Evolutionary conservation across 2,888 invertebrate species (phyloP), one percentile per base, ranked within the genome.

Genomic region (Cosmorhoe ocellata): DNA sequence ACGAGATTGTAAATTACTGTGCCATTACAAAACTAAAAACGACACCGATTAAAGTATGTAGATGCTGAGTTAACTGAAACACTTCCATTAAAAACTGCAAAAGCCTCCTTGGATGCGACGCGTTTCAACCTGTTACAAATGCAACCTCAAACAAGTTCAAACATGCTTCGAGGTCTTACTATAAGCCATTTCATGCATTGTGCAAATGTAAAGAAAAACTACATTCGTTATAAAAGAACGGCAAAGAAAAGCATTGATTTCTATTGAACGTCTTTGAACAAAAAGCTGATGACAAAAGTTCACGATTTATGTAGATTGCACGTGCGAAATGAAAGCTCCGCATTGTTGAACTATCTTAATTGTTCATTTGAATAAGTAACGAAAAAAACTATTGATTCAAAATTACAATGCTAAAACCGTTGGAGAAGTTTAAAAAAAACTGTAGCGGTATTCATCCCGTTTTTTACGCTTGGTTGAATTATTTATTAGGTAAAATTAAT

Each of bases 121-220:
- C 65, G 85, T 83, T 66, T 5, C 71, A 81, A 85, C 87, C 81
- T 87, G 87, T 80, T 64, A 41, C 63, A 54, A 66, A 68, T 61
- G 58, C 11, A 53, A 59, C 54, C 63, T 61, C 58, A 32, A 48
- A 75, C 83, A 75, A 65, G 81, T 80, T 64, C 44, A 51, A 67
- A 80, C 83, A 63, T 63, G 84, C 64, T 53, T 64, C 66, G 36
- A 26, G 9, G 26, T 41, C 30, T 13, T 38, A 48, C 47, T 34
- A 41, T 32, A 57, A 56, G 46, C 51, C 49, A 53, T 59, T 58
- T 56, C 61, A 59, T 34, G 45, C 58, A 59, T 62, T 59, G 53
- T 56, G 45, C 56, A 58, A 48, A 60, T 51, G 58, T 22, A 47
- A 38, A 54, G 38, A 53, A 59, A 57, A 56, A 57, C 42, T 40